Conservation (phyloP, 2,797 vertebrate genomes). For the Rhynchotus rufescens region DNA sequence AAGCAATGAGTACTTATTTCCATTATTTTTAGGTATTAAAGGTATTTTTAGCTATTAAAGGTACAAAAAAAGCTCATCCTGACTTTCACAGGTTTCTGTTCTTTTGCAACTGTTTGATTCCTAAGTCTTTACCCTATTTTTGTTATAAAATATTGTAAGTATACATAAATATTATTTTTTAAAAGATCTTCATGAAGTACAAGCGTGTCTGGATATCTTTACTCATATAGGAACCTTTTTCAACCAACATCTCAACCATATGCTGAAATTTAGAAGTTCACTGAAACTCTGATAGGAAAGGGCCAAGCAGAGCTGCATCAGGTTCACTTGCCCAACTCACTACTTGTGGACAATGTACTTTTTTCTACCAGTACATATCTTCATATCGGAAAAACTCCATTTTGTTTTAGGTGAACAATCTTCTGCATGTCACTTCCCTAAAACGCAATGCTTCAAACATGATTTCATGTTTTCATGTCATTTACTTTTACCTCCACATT, state of each 20-base stretch:
- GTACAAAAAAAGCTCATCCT: background rate
- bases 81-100: background rate
- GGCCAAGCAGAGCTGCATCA: background rate
- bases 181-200: background rate
- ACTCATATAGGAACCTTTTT: background rate
- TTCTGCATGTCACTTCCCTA: background rate
- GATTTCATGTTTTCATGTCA: background rate
- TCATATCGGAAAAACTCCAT: background rate
- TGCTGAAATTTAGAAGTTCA: background rate
- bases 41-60: background rate
- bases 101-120: no score
- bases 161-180: background rate
- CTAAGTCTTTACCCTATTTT: background rate
- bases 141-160: background rate
- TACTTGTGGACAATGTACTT: background rate
- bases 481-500: background rate
- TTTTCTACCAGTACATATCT: background rate
- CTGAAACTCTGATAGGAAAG: background rate
- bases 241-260: background rate
- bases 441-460: background rate
- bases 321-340: background rate
- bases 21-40: background rate
- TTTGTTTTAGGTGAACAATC: background rate
- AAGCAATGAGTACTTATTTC: background rate
- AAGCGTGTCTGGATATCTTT: background rate